A percentile compares a stretch with the other conserved stretches of the same genome.
These are phyloP conservation scores for Tribolium madens DNA, from an alignment of 1,140 invertebrate genomes.

Conservation along the genomic window DNA sequence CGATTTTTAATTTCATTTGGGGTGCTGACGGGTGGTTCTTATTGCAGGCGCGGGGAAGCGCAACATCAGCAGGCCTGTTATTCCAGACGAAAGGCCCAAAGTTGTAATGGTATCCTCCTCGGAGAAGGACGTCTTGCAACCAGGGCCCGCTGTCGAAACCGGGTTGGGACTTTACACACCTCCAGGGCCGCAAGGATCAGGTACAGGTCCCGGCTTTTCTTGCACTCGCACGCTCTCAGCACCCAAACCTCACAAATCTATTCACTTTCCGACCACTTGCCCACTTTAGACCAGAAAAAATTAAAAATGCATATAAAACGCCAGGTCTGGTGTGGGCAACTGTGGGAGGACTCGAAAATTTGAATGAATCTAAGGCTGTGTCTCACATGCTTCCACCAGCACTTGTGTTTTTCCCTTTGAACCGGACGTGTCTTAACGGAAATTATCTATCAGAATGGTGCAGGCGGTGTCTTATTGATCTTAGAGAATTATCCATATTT, in stretches of 20 bases:
- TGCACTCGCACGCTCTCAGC: constrained; percentile 41
- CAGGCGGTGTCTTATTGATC: constrained; percentile 50
- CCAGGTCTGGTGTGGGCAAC: not conserved
- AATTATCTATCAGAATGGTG: constrained; percentile 42
- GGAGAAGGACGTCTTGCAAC: constrained; percentile 51
- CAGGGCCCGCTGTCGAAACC: constrained; percentile 52
- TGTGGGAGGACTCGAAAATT: not conserved
- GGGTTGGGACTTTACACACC: constrained; percentile 57
- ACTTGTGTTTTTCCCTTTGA: constrained; percentile 15
- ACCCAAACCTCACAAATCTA: not conserved
- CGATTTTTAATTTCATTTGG: constrained; percentile 36
- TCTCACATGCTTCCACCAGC: constrained; percentile 62
- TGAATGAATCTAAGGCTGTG: not conserved
- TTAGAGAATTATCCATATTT: constrained; percentile 54
- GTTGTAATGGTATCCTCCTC: constrained; percentile 55
- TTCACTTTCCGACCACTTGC: not conserved
- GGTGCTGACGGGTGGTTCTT: constrained; percentile 54
- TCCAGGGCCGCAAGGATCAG: constrained; percentile 57
- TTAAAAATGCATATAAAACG: no score
- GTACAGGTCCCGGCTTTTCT: constrained; percentile 50
- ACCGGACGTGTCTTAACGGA: constrained; percentile 44
- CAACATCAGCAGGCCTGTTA: constrained; percentile 55
- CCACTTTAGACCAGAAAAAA: no score
- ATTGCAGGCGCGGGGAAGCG: constrained; percentile 58
- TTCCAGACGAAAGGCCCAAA: constrained; percentile 54